These are phyloP conservation scores for Blera fallax DNA, from an alignment of 2,888 invertebrate genomes.

Conservation along the genomic window DNA sequence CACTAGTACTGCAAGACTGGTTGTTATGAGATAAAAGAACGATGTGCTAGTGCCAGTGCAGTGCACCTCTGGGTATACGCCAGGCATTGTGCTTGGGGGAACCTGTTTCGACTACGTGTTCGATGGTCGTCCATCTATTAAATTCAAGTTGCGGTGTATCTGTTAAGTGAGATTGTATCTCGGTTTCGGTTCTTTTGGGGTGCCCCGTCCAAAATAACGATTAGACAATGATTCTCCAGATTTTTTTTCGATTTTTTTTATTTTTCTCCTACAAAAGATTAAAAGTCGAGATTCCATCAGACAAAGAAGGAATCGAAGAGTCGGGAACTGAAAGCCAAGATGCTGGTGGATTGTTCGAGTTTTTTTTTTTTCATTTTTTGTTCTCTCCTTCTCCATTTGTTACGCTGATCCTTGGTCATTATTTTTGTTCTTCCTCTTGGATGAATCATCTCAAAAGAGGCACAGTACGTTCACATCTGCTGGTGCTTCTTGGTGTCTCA, in stretches of 20 bases:
- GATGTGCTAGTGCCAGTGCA: constrained; percentile 43
- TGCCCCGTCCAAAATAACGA: constrained; percentile 41
- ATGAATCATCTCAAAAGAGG: constrained; percentile 55
- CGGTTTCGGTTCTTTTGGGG: constrained; percentile 35
- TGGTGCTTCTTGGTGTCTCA: neutral
- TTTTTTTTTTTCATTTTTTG: neutral
- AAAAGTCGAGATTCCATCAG: constrained; percentile 55
- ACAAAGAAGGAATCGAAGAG: constrained; percentile 1
- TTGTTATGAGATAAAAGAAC: constrained; percentile 45
- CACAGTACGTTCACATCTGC: constrained; percentile 14
- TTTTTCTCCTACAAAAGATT: constrained; percentile 20
- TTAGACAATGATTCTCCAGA: constrained; percentile 66
- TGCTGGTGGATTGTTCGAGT: constrained; percentile 48
- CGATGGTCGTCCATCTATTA: constrained; percentile 55
- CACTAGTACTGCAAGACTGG: constrained; percentile 19
- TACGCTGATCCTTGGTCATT: constrained; percentile 65
- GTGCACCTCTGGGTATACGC: constrained; percentile 27
- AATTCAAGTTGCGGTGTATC: constrained; percentile 64
- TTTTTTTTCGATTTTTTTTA: neutral
- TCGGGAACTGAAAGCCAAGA: constrained; percentile 5
- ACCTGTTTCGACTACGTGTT: constrained; percentile 14
- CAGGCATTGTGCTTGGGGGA: constrained; percentile 26
- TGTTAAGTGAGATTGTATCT: constrained; percentile 69
- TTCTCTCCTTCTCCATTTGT: constrained; percentile 58
- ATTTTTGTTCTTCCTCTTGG: constrained; percentile 47